Percentiles rank a stretch among this genome's conserved stretches.
Conservation (phyloP, 2,113 vertebrate species). For the Peucedramus taeniatus region DNA sequence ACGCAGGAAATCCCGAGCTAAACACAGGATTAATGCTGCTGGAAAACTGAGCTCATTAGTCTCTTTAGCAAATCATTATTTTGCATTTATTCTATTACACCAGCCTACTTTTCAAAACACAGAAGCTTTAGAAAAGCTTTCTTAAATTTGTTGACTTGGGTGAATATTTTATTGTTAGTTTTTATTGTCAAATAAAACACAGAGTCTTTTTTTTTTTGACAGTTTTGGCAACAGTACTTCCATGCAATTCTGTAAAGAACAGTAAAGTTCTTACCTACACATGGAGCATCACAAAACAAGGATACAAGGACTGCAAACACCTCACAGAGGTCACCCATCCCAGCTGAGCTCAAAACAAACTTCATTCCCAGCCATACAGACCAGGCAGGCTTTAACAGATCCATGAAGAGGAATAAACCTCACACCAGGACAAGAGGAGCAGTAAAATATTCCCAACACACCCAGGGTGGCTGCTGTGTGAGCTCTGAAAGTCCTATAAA, state of each 20-base stretch:
- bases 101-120: neutral
- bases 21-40: constrained; percentile 12
- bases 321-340: neutral
- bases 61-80: constrained; percentile 51
- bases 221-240: neutral
- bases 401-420: neutral
- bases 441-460: neutral
- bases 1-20: neutral
- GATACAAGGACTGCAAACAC: neutral
- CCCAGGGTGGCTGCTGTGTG: neutral
- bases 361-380: neutral
- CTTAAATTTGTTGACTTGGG: neutral
- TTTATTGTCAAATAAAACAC: neutral
- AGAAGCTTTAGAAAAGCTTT: neutral
- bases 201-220: neutral
- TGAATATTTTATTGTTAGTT: neutral
- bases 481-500: neutral
- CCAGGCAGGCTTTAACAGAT: neutral
- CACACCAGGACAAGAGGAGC: neutral
- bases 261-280: neutral
- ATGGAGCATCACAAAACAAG: neutral
- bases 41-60: constrained; percentile 34
- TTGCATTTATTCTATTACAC: constrained; percentile 4
- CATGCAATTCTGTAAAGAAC: neutral
- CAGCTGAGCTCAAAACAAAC: neutral